These are phyloP conservation scores for Ursus arctos DNA, from an alignment of 2,113 vertebrate species.

Conservation along the genomic window DNA sequence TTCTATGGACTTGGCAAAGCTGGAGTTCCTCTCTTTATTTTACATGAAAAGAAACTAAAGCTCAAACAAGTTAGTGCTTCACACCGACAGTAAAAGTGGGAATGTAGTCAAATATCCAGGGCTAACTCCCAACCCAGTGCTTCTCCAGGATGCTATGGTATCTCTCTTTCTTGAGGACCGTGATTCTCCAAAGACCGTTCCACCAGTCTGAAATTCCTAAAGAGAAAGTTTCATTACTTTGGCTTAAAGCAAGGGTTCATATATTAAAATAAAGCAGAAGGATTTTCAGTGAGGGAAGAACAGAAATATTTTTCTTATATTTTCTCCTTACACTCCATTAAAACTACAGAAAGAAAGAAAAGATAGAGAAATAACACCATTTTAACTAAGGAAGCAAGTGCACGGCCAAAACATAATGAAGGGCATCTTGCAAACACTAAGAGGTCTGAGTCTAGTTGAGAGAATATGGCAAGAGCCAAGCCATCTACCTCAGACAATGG, in stretches of 20 bases:
- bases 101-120: background rate
- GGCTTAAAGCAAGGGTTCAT: background rate
- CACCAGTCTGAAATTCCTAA: background rate
- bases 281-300: background rate
- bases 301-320: background rate
- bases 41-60: background rate
- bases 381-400: background rate
- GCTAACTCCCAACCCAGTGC: background rate
- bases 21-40: slow-evolving; percentile 21
- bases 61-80: background rate
- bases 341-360: background rate
- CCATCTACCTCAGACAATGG: background rate
- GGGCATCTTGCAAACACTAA: background rate
- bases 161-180: background rate
- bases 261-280: background rate
- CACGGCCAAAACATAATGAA: background rate
- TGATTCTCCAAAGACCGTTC: background rate
- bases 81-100: background rate
- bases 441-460: background rate
- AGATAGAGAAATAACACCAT: background rate
- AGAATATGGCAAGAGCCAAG: background rate
- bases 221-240: background rate
- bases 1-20: background rate
- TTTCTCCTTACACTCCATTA: background rate
- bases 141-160: background rate